Percentiles rank a stretch among this genome's conserved stretches.
phyloP scores from a whole-genome alignment of 64 coral and sea anemone genomes.

The Exaiptasia diaphana region DNA sequence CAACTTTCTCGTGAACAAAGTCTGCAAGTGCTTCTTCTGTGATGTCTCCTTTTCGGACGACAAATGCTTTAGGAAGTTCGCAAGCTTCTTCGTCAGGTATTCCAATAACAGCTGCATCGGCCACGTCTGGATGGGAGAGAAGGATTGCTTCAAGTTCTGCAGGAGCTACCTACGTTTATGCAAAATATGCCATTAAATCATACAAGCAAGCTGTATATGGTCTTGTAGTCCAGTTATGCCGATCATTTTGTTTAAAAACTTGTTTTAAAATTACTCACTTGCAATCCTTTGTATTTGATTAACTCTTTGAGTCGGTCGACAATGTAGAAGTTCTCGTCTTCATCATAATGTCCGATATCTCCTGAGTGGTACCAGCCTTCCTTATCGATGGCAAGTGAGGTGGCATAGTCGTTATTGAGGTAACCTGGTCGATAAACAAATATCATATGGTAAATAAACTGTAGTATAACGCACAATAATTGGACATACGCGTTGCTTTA shows the following conservation, averaged over 20 bases:
- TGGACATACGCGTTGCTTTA: not conserved
- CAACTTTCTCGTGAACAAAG: conserved; percentile 43
- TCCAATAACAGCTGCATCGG: conserved; percentile 55
- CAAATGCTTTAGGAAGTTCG: conserved; percentile 55
- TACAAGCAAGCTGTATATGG: too few relatives aligned
- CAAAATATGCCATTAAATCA: too few relatives aligned
- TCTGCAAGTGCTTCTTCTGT: conserved; percentile 37
- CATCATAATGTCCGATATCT: conserved; percentile 84
- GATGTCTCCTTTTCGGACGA: conserved; percentile 35
- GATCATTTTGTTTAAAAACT: not conserved
- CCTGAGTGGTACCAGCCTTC: conserved; percentile 80
- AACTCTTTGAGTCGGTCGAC: conserved; percentile 83
- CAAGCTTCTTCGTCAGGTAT: conserved; percentile 35
- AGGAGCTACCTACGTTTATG: too few relatives aligned
- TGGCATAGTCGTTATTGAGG: conserved; percentile 79
- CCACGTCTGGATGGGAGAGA: conserved; percentile 45
- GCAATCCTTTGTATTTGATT: conserved; percentile 87
- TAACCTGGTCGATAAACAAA: conserved; percentile 83
- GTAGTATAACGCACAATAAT: not conserved
- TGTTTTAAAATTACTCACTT: too few relatives aligned
- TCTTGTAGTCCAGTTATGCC: too few relatives aligned
- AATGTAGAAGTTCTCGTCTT: conserved; percentile 73
- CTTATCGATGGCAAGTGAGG: conserved; percentile 37
- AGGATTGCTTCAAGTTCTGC: conserved; percentile 61
- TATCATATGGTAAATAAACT: not conserved